Evolutionary conservation across 2,888 invertebrate genomes (phyloP).

Genomic region (Rugalucina vietnamica): DNA sequence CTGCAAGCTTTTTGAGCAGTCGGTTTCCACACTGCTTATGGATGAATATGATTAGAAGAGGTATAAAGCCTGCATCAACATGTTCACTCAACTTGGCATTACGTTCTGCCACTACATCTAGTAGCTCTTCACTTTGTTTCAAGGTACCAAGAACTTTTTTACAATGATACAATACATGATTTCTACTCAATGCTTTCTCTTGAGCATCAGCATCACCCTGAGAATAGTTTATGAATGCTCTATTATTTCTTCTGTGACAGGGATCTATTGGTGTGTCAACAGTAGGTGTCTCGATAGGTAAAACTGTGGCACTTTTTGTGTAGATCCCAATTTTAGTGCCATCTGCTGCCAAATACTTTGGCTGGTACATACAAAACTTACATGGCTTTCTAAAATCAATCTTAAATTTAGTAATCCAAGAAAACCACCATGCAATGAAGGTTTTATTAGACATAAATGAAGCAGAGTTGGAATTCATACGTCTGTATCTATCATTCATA

Average conservation of each 20-base stretch:
- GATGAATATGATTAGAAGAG: neutral
- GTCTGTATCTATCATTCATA: neutral
- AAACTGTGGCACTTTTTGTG: neutral
- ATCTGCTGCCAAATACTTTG: neutral
- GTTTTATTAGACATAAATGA: neutral
- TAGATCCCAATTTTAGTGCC: neutral
- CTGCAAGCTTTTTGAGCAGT: no score
- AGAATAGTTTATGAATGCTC: constrained; percentile 20
- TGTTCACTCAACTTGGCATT: neutral
- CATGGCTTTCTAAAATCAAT: constrained; percentile 22
- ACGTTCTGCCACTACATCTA: neutral
- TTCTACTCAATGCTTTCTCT: constrained; percentile 2
- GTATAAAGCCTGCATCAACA: neutral
- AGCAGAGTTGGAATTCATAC: neutral
- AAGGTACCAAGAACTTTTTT: no score
- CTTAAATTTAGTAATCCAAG: constrained; percentile 27
- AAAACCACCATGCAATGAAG: constrained; percentile 23
- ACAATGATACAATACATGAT: constrained; percentile 2
- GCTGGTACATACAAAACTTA: neutral
- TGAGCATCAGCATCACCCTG: neutral
- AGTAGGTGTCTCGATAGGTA: neutral
- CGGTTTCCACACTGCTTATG: neutral
- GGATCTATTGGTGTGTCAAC: constrained; percentile 1
- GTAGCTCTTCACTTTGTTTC: neutral
- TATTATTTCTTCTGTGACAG: constrained; percentile 23